A percentile compares a stretch with the other conserved stretches of the same genome.
These are phyloP conservation scores for Nephrocerus scutellatus DNA, from an alignment of 2,888 invertebrate genomes.

Conservation along the genomic window DNA sequence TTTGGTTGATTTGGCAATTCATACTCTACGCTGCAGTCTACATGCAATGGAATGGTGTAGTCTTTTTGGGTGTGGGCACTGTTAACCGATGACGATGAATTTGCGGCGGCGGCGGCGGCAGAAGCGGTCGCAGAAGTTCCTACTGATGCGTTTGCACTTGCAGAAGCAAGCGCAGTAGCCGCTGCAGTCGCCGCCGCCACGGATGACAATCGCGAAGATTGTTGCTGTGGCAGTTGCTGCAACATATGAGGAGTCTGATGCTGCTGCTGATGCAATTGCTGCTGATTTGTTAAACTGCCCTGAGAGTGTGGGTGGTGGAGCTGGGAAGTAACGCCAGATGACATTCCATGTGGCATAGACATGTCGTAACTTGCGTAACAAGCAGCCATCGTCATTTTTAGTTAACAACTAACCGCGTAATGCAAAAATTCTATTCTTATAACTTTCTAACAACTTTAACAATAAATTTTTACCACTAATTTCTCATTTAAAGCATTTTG, in stretches of 20 bases:
- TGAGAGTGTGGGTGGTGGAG: slow-evolving; percentile 16
- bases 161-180: slow-evolving; percentile 9
- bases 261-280: slow-evolving; percentile 27
- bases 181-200: slow-evolving; percentile 25
- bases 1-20: slow-evolving; percentile 84
- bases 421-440: slow-evolving; percentile 1
- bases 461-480: slow-evolving; percentile 4
- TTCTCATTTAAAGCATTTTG: slow-evolving; percentile 12
- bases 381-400: slow-evolving; percentile 46
- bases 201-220: slow-evolving; percentile 25
- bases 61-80: slow-evolving; percentile 55
- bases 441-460: slow-evolving; percentile 6
- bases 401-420: neutral
- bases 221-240: slow-evolving; percentile 24
- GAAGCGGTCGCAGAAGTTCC: slow-evolving; percentile 47
- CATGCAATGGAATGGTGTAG: slow-evolving; percentile 78
- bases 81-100: slow-evolving; percentile 47
- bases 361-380: slow-evolving; percentile 47
- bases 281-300: slow-evolving; percentile 27
- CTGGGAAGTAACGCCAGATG: too few species aligned
- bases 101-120: slow-evolving; percentile 48
- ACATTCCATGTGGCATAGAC: slow-evolving; percentile 42
- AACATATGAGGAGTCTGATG: slow-evolving; percentile 29
- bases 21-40: slow-evolving; percentile 87
- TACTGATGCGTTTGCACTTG: slow-evolving; percentile 9